Conservation (phyloP, 1,140 invertebrate genomes). For the Musca domestica region DNA sequence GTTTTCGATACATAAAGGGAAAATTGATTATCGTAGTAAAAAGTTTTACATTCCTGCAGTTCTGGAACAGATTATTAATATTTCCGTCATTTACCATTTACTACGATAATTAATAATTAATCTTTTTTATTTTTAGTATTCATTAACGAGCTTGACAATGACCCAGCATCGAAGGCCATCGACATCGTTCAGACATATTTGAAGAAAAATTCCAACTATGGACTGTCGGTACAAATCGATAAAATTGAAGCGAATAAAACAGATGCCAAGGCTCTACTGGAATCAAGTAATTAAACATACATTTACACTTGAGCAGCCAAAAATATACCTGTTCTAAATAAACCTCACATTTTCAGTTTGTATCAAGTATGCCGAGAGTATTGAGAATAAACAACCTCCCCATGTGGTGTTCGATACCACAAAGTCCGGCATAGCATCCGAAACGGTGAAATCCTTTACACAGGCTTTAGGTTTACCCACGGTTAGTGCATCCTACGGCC, state of each 20-base stretch:
- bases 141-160: constrained; percentile 70
- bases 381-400: constrained; percentile 63
- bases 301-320: neutral
- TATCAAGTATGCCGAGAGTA: constrained; percentile 64
- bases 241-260: constrained; percentile 64
- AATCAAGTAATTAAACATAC: constrained; percentile 57
- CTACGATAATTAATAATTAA: neutral
- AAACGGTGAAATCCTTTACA: constrained; percentile 80
- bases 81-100: neutral
- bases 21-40: too few relatives aligned
- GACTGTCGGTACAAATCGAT: constrained; percentile 63
- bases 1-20: too few relatives aligned
- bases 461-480: constrained; percentile 77
- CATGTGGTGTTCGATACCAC: constrained; percentile 80
- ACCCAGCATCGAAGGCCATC: constrained; percentile 65
- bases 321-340: neutral
- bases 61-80: too few relatives aligned
- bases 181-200: constrained; percentile 68
- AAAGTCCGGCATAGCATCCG: constrained; percentile 70
- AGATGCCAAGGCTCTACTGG: constrained; percentile 65
- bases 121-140: constrained; percentile 58
- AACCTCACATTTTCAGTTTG: constrained; percentile 60
- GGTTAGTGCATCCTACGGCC: constrained; percentile 78
- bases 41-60: too few relatives aligned
- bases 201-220: constrained; percentile 64